These are phyloP conservation scores for Oligia strigilis DNA, from an alignment of 2,888 invertebrate genomes.

Conservation along the genomic window DNA sequence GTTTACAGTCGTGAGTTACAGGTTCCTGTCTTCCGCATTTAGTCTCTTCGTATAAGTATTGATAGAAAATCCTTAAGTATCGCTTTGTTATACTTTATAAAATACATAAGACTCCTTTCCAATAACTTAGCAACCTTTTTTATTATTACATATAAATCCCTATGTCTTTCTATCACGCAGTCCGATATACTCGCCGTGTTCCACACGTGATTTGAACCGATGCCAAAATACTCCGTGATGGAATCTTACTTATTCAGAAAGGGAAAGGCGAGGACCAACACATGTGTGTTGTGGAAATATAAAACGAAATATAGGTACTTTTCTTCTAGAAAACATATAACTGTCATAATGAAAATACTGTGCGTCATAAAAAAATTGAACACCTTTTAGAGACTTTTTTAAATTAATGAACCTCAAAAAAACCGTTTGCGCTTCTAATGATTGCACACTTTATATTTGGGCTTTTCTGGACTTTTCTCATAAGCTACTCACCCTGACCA, in stretches of 20 bases:
- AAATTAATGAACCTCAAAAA: background rate
- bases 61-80: background rate
- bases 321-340: background rate
- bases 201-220: conserved; percentile 43
- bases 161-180: background rate
- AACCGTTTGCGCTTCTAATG: background rate
- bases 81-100: background rate
- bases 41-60: background rate
- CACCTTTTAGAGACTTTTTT: background rate
- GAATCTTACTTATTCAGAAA: conserved; percentile 49
- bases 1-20: background rate
- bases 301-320: conserved; percentile 5
- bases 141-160: background rate
- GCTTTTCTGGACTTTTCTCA: background rate
- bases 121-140: background rate
- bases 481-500: background rate
- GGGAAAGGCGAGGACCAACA: conserved; percentile 26
- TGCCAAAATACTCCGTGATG: conserved; percentile 42
- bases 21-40: background rate
- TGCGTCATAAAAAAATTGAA: no score
- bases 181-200: background rate
- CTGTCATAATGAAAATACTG: background rate
- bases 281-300: conserved; percentile 1
- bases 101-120: background rate
- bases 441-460: background rate